Conservation (phyloP, 2,888 invertebrate species). For the Piscicola geometra region DNA sequence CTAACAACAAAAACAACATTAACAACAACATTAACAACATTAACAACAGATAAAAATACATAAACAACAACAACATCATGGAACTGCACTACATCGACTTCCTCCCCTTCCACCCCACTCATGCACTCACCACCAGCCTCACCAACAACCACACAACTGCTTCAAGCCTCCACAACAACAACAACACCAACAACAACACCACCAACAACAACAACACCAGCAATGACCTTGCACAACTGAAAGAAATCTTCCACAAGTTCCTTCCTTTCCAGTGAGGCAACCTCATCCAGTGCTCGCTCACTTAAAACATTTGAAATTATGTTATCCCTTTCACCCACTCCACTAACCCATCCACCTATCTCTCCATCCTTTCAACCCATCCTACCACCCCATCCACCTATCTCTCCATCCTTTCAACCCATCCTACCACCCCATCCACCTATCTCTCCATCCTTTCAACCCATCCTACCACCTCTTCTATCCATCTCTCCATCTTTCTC, state of each 20-base stretch:
- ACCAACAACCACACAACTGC: neutral
- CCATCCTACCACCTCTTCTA: neutral
- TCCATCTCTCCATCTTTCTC: neutral
- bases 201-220: neutral
- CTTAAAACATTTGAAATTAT: too few species aligned
- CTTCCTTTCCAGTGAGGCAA: neutral
- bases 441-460: too few species aligned
- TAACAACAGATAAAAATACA: neutral
- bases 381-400: neutral
- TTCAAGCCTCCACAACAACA: neutral
- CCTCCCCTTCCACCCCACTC: neutral
- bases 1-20: too few species aligned
- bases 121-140: neutral
- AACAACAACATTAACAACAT: neutral
- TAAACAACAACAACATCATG: neutral
- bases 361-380: neutral
- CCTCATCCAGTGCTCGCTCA: too few species aligned
- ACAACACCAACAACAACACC: neutral
- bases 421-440: neutral
- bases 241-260: neutral
- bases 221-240: conserved; percentile 1
- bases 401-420: neutral
- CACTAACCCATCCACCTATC: too few species aligned
- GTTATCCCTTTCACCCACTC: too few species aligned
- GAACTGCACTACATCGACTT: neutral